Evolutionary conservation across 2,113 vertebrate genomes (phyloP).

Genomic region (Odocoileus hemionus): DNA sequence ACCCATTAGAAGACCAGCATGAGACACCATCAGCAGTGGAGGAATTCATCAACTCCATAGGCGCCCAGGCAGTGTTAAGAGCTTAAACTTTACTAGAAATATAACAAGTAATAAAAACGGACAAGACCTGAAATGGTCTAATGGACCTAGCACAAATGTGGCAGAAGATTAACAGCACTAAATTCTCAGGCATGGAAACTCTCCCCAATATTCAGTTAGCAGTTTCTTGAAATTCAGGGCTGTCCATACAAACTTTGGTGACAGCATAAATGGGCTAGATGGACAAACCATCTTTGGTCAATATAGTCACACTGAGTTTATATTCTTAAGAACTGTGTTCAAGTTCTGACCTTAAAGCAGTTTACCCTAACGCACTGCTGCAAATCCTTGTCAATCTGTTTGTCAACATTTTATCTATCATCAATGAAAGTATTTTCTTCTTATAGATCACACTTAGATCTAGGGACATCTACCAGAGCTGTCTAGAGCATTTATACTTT

Average conservation of each 20-base stretch:
- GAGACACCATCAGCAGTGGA: constrained; percentile 45
- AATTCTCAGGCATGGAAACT: constrained; percentile 64
- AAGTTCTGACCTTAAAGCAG: not conserved
- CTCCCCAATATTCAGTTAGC: constrained; percentile 56
- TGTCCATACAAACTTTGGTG: constrained; percentile 31
- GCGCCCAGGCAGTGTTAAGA: constrained; percentile 70
- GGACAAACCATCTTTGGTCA: not conserved
- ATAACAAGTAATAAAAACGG: constrained; percentile 78
- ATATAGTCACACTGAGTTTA: not conserved
- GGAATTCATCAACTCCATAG: constrained; percentile 71
- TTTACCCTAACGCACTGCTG: not conserved
- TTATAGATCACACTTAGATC: not conserved
- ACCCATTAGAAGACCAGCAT: constrained; percentile 67
- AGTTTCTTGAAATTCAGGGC: constrained; percentile 59
- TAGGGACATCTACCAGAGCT: not conserved
- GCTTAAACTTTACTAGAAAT: constrained; percentile 77
- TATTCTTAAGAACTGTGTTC: constrained; percentile 16
- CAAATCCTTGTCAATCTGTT: not conserved
- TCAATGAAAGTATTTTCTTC: constrained; percentile 12
- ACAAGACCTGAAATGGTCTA: constrained; percentile 70
- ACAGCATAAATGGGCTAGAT: not conserved
- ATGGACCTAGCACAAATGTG: constrained; percentile 66
- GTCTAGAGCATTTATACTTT: not conserved
- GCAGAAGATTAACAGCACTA: constrained; percentile 64
- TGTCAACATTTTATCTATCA: constrained; percentile 11